Conservation (phyloP, 2,797 vertebrate genomes). For the Leptodactylus fallax region DNA sequence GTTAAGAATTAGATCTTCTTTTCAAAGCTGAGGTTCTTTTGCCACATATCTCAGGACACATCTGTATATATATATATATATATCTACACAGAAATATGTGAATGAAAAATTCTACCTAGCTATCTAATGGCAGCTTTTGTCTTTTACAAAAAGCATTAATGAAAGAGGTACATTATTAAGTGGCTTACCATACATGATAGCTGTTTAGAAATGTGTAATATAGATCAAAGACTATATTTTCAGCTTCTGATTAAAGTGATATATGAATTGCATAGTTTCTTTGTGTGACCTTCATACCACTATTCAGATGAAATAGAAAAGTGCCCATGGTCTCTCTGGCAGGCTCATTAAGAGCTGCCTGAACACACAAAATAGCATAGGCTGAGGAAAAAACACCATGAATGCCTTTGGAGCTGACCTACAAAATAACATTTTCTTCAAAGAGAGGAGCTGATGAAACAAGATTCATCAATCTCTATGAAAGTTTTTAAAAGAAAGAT, state of each 20-base stretch:
- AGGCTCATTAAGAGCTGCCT: conserved; percentile 57
- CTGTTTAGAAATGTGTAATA: not conserved
- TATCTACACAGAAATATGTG: no score
- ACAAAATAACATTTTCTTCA: conserved; percentile 58
- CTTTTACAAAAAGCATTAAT: not conserved
- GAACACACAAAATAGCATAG: conserved; percentile 30
- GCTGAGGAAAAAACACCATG: conserved; percentile 38
- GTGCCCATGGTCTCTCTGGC: conserved; percentile 35
- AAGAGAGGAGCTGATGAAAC: conserved; percentile 55
- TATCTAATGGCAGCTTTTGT: no score
- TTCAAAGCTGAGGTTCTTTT: no score
- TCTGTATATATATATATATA: no score
- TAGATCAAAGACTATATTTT: conserved; percentile 18
- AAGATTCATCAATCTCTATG: conserved; percentile 56
- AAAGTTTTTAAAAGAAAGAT: conserved; percentile 40
- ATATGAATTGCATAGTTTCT: conserved; percentile 18
- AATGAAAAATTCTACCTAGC: no score
- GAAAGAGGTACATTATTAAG: not conserved
- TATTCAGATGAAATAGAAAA: conserved; percentile 40
- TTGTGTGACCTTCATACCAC: conserved; percentile 40
- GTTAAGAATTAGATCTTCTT: no score
- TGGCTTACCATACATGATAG: not conserved
- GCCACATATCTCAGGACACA: no score
- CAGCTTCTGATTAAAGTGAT: conserved; percentile 6
- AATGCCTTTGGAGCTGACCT: conserved; percentile 51